Conservation (phyloP, 2,797 vertebrate genomes). For the Amazona finschi region DNA sequence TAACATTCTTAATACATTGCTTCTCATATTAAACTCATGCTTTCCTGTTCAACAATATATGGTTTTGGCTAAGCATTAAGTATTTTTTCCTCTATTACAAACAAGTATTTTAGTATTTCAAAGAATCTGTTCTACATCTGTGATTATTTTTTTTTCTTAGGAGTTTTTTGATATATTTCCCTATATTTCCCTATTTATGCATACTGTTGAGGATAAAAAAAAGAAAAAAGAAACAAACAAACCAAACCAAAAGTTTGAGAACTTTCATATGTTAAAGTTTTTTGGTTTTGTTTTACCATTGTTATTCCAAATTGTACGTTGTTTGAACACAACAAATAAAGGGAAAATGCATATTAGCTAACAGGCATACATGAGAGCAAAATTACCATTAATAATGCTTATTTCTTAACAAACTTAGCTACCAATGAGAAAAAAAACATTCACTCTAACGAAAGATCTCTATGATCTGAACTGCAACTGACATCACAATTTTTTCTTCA, state of each 20-base stretch:
- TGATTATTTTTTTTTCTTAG: background rate
- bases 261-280: background rate
- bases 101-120: background rate
- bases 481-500: background rate
- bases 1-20: background rate
- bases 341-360: background rate
- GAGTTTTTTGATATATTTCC: background rate
- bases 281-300: background rate
- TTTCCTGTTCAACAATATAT: background rate
- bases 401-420: background rate
- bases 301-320: background rate
- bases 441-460: background rate
- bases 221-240: background rate
- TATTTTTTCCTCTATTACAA: background rate
- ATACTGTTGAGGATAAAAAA: background rate
- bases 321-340: background rate
- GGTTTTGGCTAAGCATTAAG: background rate
- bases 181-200: background rate
- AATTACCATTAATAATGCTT: background rate
- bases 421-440: background rate
- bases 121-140: background rate
- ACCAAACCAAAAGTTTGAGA: background rate
- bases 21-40: background rate
- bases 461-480: background rate
- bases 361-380: background rate